These are phyloP conservation scores for Trematomus loennbergii DNA, from an alignment of 2,113 vertebrate genomes.

Conservation along the genomic window DNA sequence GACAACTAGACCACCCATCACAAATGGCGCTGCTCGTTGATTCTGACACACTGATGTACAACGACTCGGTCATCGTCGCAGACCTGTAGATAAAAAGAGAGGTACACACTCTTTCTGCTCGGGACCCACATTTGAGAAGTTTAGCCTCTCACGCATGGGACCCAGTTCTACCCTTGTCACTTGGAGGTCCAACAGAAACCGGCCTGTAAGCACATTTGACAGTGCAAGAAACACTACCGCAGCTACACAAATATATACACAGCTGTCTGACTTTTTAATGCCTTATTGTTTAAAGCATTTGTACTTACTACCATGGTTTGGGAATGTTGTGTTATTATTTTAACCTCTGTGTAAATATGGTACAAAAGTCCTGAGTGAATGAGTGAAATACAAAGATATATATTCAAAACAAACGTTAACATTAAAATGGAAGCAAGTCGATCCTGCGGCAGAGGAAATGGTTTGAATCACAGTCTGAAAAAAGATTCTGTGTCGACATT, in stretches of 20 bases:
- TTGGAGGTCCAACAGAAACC: constrained; percentile 38
- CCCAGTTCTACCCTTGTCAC: constrained; percentile 28
- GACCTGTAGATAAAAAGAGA: constrained; percentile 86
- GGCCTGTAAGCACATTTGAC: constrained; percentile 22
- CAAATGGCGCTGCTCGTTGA: constrained; percentile 91
- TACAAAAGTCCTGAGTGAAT: constrained; percentile 74
- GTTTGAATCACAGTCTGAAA: constrained; percentile 9
- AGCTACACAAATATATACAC: constrained; percentile 54
- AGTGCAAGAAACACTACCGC: constrained; percentile 56
- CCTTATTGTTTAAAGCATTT: constrained; percentile 69
- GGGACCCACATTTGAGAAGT: constrained; percentile 38
- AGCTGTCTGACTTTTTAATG: constrained; percentile 60
- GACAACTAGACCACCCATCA: constrained; percentile 88
- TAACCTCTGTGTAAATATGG: constrained; percentile 84
- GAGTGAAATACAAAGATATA: constrained; percentile 86
- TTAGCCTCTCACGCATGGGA: constrained; percentile 22
- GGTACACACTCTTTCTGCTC: constrained; percentile 9
- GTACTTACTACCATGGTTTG: constrained; percentile 74
- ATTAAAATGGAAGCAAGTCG: constrained; percentile 40
- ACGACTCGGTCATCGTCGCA: constrained; percentile 93
- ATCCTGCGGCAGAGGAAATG: constrained; percentile 8
- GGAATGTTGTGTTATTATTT: constrained; percentile 76
- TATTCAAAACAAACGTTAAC: constrained; percentile 83
- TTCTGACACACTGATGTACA: constrained; percentile 89
- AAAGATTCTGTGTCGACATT: background rate